phyloP scores from a whole-genome alignment of 1,140 invertebrate species.

The Tetragonula clypearis region DNA sequence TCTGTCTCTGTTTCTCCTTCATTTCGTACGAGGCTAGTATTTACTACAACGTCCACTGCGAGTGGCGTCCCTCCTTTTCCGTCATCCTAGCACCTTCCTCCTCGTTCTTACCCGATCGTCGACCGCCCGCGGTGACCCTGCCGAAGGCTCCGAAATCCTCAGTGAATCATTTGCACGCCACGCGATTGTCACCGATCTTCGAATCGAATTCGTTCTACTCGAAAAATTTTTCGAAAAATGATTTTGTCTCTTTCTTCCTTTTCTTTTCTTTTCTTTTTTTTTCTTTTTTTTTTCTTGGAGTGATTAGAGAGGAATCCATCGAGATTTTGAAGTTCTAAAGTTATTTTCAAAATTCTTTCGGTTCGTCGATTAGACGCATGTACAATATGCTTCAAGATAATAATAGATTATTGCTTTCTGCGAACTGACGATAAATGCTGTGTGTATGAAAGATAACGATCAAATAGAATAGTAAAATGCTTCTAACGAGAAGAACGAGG shows the following conservation, averaged over 20 bases:
- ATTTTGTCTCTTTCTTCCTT: not conserved
- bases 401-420: not conserved
- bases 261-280: not conserved
- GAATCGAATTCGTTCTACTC: not conserved
- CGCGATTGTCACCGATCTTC: slow-evolving; percentile 60
- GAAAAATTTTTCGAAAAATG: not conserved
- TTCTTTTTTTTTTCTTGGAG: not conserved
- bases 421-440: not conserved
- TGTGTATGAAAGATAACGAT: not conserved
- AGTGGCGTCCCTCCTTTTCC: slow-evolving; percentile 18
- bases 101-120: slow-evolving; percentile 31
- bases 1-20: not conserved
- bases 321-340: not conserved
- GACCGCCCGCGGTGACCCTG: slow-evolving; percentile 63
- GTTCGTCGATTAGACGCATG: not conserved
- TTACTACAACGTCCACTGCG: not conserved
- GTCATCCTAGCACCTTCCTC: slow-evolving; percentile 9
- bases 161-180: slow-evolving; percentile 54
- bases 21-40: slow-evolving; percentile 26
- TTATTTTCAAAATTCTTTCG: not conserved
- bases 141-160: slow-evolving; percentile 47
- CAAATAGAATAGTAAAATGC: not conserved
- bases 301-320: not conserved
- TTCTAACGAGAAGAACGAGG: not conserved
- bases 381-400: not conserved